A percentile compares a stretch with the other conserved stretches of the same genome.
Conservation (phyloP, 2,797 vertebrate genomes). For the Anas flavirostris region DNA sequence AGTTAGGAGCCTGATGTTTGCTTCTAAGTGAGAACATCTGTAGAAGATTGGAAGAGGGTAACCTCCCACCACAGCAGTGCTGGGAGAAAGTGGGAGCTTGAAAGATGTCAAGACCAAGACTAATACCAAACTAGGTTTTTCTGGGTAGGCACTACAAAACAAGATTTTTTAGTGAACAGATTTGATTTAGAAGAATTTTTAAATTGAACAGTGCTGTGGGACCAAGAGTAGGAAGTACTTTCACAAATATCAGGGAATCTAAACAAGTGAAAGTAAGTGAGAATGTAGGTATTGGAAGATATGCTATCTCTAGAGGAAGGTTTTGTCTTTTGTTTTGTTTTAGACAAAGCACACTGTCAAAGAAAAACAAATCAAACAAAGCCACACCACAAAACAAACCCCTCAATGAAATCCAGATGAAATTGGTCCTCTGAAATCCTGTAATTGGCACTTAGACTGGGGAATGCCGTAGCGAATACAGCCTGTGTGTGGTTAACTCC, state of each 20-base stretch:
- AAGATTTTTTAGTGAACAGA: background rate
- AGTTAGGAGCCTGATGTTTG: fast-evolving
- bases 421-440: background rate
- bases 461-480: background rate
- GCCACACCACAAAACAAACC: background rate
- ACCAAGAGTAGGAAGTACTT: background rate
- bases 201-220: background rate
- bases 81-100: background rate
- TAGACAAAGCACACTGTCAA: background rate
- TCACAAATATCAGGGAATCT: background rate
- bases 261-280: background rate
- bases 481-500: background rate
- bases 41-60: background rate
- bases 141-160: background rate
- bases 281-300: background rate
- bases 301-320: background rate
- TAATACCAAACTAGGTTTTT: background rate
- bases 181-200: background rate
- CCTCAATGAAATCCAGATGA: background rate
- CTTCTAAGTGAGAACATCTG: background rate
- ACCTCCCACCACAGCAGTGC: background rate
- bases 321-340: background rate
- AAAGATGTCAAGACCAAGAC: background rate
- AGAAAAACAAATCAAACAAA: background rate
- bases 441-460: background rate